Evolutionary conservation across 1,140 invertebrate genomes (phyloP), one percentile per base, ranked within the genome.

Genomic region (Antheraea pernyi): DNA sequence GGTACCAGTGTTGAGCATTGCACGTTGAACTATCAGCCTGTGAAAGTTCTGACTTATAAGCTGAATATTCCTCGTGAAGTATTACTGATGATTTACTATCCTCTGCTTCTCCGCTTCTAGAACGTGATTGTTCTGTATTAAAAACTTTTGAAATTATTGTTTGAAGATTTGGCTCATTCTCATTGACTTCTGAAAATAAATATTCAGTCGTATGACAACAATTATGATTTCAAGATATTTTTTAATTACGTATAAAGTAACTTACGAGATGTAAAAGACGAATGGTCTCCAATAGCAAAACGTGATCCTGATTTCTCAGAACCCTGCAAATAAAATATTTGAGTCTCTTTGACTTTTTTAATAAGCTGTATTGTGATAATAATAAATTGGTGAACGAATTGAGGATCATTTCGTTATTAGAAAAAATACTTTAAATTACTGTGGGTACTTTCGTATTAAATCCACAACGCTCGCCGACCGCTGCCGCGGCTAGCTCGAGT

Each of bases 231-330:
- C 22, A 58, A 59, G 10, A 59, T 42, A 48, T 2, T 3, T 11
- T 16, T 80, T 53, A 53, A 53, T 10, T 53, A 53, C 22, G 4
- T 30, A 42, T 42, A 53, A 16, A 53, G 16, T 2, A 53, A 53
- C 85, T 85, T 83, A 91, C 87, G 74, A 8, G 79, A 81, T 46
- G 77, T 82, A 65, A 86, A 85, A n/a, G 84, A 87, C 10, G 83
- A 83, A 74, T 89, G 82, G 69, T 91, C 88, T 69, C 85, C 86
- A 46, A 88, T 82, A 63, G 81, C 85, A 19, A 90, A 80, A 46
- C 81, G 72, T 39, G 87, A 89, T 2, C 80, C 77, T 39, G 83
- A 85, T 79, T 75, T 84, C 59, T 81, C 75, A 19, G 82, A 81
- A 71, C 72, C 75, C 86, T 91, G 75, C 72, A 73, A 70, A 18